Conservation (phyloP, 2,113 vertebrate species). For the Chaetodon auriga region DNA sequence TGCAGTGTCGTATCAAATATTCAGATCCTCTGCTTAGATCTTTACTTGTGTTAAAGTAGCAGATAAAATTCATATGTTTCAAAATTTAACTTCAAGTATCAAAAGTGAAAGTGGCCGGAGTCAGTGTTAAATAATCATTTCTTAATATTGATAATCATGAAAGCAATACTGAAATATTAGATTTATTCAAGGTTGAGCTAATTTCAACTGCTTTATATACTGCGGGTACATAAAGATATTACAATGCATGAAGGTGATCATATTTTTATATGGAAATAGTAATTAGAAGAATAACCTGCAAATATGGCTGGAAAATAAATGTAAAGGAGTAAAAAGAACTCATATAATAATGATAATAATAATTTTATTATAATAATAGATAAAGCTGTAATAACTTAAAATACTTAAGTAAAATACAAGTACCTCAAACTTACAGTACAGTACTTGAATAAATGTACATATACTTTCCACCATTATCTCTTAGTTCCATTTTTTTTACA, state of each 20-base stretch:
- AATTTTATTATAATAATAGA: too few relatives aligned
- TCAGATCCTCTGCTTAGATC: not conserved
- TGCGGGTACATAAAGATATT: not conserved
- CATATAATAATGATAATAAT: too few relatives aligned
- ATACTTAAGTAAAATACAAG: not conserved
- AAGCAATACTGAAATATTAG: not conserved
- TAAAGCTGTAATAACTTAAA: not conserved
- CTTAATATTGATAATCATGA: not conserved
- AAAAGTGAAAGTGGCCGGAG: not conserved
- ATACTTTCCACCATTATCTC: not conserved
- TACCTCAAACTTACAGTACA: not conserved
- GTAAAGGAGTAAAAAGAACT: not conserved
- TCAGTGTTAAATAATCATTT: not conserved
- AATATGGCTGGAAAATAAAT: not conserved
- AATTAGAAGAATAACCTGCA: not conserved
- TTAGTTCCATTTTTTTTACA: not conserved
- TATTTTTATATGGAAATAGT: not conserved
- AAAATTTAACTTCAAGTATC: not conserved
- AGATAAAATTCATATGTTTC: not conserved
- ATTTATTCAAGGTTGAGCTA: not conserved
- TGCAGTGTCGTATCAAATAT: not conserved
- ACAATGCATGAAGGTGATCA: not conserved
- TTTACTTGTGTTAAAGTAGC: not conserved
- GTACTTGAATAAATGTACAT: not conserved
- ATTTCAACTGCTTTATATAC: too few relatives aligned